Percentiles rank a stretch among this genome's conserved stretches.
Conservation (phyloP, 2,113 vertebrate genomes). For the Crocuta crocuta region DNA sequence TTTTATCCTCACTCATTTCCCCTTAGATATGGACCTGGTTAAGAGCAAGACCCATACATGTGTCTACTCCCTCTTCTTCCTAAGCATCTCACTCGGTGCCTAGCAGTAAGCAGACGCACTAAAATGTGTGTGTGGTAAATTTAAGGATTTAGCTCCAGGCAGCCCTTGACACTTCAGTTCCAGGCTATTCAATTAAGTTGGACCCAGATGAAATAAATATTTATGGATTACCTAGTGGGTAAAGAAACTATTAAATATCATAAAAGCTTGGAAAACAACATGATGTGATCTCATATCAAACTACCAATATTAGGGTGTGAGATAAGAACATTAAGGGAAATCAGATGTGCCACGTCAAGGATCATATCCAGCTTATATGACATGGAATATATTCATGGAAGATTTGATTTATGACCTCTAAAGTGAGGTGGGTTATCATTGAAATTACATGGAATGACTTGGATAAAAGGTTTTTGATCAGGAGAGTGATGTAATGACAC, state of each 20-base stretch:
- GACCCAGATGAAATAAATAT: neutral
- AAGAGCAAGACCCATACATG: neutral
- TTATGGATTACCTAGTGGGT: neutral
- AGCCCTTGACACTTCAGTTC: neutral
- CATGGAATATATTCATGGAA: neutral
- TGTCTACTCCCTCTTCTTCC: neutral
- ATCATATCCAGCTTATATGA: neutral
- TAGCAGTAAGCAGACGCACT: neutral
- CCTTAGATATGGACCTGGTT: neutral
- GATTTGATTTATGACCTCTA: neutral
- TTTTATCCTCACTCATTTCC: neutral
- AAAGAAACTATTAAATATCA: neutral
- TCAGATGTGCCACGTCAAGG: neutral
- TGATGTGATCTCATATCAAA: neutral
- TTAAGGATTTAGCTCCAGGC: neutral
- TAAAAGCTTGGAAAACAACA: neutral
- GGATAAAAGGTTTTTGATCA: neutral
- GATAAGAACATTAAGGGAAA: slow-evolving; percentile 19
- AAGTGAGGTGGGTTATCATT: neutral
- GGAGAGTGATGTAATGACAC: neutral
- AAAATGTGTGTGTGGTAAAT: neutral
- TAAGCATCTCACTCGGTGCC: neutral
- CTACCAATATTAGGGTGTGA: neutral
- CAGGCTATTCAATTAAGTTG: neutral
- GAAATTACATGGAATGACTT: neutral